Base-by-base conservation (phyloP, 2,888 invertebrate genomes). In the Rhagium mordax region DNA sequence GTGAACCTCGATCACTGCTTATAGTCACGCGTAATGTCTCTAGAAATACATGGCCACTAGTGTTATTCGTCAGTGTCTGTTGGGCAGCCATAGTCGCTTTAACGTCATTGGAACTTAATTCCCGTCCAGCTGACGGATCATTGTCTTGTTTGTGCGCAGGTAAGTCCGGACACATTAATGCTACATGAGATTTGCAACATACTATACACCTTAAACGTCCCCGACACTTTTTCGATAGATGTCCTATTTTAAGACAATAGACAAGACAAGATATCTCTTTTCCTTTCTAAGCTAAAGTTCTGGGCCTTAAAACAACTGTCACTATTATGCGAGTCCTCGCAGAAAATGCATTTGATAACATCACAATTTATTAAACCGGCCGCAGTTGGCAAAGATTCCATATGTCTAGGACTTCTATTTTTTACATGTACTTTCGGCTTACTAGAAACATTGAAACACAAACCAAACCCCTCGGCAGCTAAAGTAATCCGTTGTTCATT, bases 1-100 rank as follows among this genome's bases (percentile, higher is more conserved):
- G 18, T 24, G n/a, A 24, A 21, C 15, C 51, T 16, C 15, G 6
- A 2, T 16, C 21, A 53, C 29, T 55, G 13, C 57, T n/a, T 3
- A 67, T 7, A 8, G 16, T 70, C 2, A 75, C 55, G 10, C 57
- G 21, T 16, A 75, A 57, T 27, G 75, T 75, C 47, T 74, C 73
- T 60, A 73, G 16, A 68, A 75, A 70, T 16, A 70, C 55, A 10
- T 71, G 48, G n/a, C 51, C 27, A 24, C 21, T 57, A 13, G 57
- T 69, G 15, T 33, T 15, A 61, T 71, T 71, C 10, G 66, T 20
- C 4, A 55, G 18, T 16, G 49, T 15, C 16, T 49, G 49, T 4
- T 3, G 3, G 6, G 3, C 6, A 24, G 3, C 6, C 24, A 4
- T 6, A 24, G 3, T 24, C 24, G 3, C 24, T 4, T 24, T 6